A percentile compares a stretch with the other conserved stretches of the same genome.
These are phyloP conservation scores for Cotesia congregata DNA, from an alignment of 2,888 invertebrate genomes.

Conservation along the genomic window DNA sequence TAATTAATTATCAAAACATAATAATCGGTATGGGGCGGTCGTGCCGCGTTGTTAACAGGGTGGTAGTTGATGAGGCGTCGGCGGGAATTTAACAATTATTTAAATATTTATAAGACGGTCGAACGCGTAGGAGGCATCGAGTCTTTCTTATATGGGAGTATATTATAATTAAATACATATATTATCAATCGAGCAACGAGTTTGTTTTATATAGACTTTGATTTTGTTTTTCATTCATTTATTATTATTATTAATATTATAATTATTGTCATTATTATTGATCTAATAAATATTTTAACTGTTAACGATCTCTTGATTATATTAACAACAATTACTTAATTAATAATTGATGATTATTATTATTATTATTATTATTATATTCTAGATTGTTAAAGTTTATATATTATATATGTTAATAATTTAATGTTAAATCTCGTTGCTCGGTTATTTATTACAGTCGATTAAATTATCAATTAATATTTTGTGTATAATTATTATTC, in stretches of 20 bases:
- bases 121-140: conserved; percentile 19
- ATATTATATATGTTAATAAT: conserved; percentile 10
- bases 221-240: conserved; percentile 14
- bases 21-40: conserved; percentile 41
- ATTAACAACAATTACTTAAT: background rate
- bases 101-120: background rate
- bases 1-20: background rate
- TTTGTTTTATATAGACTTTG: conserved; percentile 3
- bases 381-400: background rate
- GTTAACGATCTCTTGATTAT: background rate
- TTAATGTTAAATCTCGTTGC: conserved; percentile 13
- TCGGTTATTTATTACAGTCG: conserved; percentile 15
- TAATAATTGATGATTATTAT: background rate
- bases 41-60: conserved; percentile 32
- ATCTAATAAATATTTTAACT: background rate
- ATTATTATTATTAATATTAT: conserved; percentile 17
- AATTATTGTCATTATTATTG: background rate
- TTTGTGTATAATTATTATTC: background rate
- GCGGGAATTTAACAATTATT: conserved; percentile 23
- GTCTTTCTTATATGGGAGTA: conserved; percentile 24
- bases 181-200: conserved; percentile 14
- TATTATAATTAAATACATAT: background rate
- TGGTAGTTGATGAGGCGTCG: conserved; percentile 32
- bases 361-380: background rate
- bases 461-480: conserved; percentile 6